Evolutionary conservation across 2,113 vertebrate genomes (phyloP), one percentile per base, ranked within the genome.

Genomic region (Heteronetta atricapilla): DNA sequence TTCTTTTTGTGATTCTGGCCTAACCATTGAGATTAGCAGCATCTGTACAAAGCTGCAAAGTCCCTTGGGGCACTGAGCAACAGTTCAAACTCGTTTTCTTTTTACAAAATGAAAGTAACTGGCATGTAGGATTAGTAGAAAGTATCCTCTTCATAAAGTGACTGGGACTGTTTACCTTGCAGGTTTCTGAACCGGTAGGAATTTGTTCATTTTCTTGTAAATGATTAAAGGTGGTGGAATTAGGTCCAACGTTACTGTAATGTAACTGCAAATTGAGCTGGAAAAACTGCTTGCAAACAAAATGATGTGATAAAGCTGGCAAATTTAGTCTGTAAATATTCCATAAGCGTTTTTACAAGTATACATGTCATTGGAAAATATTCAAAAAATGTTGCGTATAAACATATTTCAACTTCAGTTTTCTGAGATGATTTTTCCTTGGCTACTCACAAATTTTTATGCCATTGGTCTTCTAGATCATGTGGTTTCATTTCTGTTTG

Each of bases 1-100:
- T 96, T 95, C 58, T 86, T 90, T 90, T 73, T 90, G 90, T 73
- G 67, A 85, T 84, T 92, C 73, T 92, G 55, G 55, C 70, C 81
- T 77, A 67, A 58, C 66, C 59, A 77, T 22, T 87, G 82, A 94
- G 84, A 85, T 87, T 68, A 93, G 58, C 83, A 79, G 83, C 83
- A 69, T 89, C 83, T 90, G 50, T 56, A 89, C 36, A 82, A 89
- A 92, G 53, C 86, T 95, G 76, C n/a, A 18, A 26, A 88, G 48
- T 79, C 74, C 62, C 90, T 79, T 94, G 82, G 58, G 96, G 82
- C 82, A 53, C 58, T 28, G 31, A 56, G 56, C 40, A 95, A 86
- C 52, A 92, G 38, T 77, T 86, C 1, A 1, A 70, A 52, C 66
- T 46, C 66, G 33, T 76, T 55, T 55, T 79, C 68, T 84, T 86